Evolutionary conservation across 2,797 vertebrate genomes (phyloP).

Genomic region (Enteromius argenteus): DNA sequence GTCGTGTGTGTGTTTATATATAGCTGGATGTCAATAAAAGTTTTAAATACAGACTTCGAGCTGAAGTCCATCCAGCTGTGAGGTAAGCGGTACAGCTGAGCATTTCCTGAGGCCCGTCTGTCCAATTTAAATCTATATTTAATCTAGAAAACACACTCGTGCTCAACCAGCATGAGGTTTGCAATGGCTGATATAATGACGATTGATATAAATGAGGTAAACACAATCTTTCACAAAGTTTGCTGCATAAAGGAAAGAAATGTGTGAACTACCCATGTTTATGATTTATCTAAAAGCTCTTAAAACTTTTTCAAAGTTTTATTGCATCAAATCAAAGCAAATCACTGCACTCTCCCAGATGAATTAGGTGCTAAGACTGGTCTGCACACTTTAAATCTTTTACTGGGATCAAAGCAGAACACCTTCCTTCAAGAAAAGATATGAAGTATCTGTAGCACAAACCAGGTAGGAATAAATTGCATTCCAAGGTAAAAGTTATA

Average conservation of each 20-base stretch:
- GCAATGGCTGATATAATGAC: not conserved
- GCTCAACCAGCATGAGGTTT: not conserved
- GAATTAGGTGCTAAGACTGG: no score
- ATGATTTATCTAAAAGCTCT: no score
- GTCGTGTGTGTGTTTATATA: not conserved
- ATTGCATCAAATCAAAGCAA: no score
- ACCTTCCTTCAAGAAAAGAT: not conserved
- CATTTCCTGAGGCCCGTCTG: not conserved
- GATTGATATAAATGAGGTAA: not conserved
- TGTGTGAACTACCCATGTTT: not conserved
- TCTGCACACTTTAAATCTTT: no score
- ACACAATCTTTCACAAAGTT: no score
- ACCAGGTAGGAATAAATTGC: not conserved
- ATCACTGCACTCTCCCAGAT: no score
- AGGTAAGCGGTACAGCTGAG: not conserved
- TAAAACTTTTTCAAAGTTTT: no score
- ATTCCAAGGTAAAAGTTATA: not conserved
- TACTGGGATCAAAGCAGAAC: not conserved
- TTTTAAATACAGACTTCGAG: constrained; percentile 33
- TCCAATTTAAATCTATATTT: constrained; percentile 9
- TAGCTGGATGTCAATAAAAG: constrained; percentile 20
- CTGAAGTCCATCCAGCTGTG: constrained; percentile 18
- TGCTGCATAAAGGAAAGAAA: not conserved
- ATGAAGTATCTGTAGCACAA: not conserved
- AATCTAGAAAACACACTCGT: not conserved